Evolutionary conservation across 2,113 vertebrate genomes (phyloP), one percentile per base, ranked within the genome.

Genomic region (Silurus glanis): DNA sequence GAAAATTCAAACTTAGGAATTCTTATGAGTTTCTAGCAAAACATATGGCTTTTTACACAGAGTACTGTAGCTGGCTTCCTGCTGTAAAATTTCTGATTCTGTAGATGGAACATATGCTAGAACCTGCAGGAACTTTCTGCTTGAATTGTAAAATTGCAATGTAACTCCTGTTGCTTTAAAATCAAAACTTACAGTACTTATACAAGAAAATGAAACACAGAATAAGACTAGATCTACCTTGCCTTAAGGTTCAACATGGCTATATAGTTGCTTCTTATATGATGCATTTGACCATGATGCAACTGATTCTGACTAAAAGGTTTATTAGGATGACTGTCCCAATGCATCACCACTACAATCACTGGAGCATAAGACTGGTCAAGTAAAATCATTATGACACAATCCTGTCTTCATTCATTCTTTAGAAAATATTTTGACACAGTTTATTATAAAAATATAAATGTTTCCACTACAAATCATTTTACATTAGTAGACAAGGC

Each of bases 381-480:
- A 78, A 81, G 89, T 28, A 91, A 90, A 91, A 91, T 90, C 87
- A 91, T 89, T 91, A 90, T 89, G 87, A 91, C 89, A 90, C 91
- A 92, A 58, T 75, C 91, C 88, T 91, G 83, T 92, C 90, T 91
- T 88, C 89, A 91, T 94, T 95, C 92, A 94, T 96, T 97, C 96
- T 97, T 96, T 97, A 96, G 96, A 98, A 99, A 99, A 98, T 98
- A 99, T 97, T 98, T 98, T 98, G 95, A 95, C 95, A 97, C 96
- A 97, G 97, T 99, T 99, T 99, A 99, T 99, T 99, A 99, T 98
- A 99, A 99, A 99, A 99, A 99, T 99, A 99, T 98, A 99, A 98
- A 98, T 97, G 97, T 97, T 98, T 97, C 96, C 97, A 99, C 97
- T 99, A 99, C 97, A 99, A 99, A 99, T 98, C 96, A 97, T 97